Base-by-base conservation (phyloP, 2,113 vertebrate genomes). In the Siniperca knerii region DNA sequence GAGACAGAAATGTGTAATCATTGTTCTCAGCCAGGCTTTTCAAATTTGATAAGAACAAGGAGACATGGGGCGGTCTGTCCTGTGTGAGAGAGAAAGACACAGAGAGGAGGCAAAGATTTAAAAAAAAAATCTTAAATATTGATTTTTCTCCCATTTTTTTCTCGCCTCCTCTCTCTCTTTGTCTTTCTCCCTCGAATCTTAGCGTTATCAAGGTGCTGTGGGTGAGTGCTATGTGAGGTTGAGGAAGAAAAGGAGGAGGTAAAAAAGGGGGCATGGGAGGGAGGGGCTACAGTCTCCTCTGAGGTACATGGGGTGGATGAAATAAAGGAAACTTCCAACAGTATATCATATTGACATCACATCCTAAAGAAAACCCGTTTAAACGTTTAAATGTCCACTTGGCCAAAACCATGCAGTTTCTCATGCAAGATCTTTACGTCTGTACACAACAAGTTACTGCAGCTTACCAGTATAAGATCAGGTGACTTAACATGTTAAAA, bases 1-100 rank as follows among this genome's bases (percentile, higher is more conserved):
- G 73, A 83, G 40, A 83, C 80, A 79, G 58, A 87, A 73, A 82
- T 77, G 57, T 85, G 68, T 78, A 75, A 81, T 84, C 72, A 72
- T 85, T 77, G 82, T 85, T 91, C 72, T 87, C 55, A 89, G 85
- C 20, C 60, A 87, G 82, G 75, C 77, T 78, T 92, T 89, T 89
- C 68, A 90, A 74, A 84, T 84, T 85, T 90, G 81, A 91, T 86
- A 69, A 80, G 87, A 85, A 85, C 86, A 82, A 91, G 84, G 79
- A 86, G 42, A 80, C 1, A 8, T 46, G 65, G 73, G 81, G 81
- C 48, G 8, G 69, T 48, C 67, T 44, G 77, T 89, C 76, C 66
- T 82, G 64, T 60, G 86, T 64, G 81, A 77, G 77, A 82, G 50
- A 62, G 35, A 61, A 70, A 84, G 54, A 81, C 37, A 40, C 62